Conservation (phyloP, 2,113 vertebrate genomes). For the Erythrocebus patas region DNA sequence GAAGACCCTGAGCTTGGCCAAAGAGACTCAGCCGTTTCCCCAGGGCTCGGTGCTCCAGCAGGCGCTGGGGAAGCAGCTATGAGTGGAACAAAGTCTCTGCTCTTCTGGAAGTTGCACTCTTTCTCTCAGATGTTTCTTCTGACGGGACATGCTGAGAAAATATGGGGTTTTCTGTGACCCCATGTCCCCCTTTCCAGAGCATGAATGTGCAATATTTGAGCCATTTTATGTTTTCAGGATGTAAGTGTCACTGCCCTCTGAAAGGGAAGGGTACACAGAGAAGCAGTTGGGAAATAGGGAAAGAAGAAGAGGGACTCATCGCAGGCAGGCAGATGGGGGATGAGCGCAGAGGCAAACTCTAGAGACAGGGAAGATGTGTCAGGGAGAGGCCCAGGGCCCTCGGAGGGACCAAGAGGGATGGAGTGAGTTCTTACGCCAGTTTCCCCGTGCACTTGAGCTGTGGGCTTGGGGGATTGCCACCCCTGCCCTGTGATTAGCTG, state of each 20-base stretch:
- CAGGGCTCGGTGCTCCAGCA: fast-evolving
- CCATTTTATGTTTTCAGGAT: neutral
- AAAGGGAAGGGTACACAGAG: neutral
- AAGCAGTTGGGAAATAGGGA: neutral
- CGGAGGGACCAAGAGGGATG: neutral
- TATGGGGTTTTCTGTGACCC: neutral
- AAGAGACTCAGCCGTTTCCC: neutral
- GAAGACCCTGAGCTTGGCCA: neutral
- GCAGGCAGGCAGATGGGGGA: neutral
- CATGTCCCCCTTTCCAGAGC: neutral
- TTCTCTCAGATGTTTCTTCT: neutral
- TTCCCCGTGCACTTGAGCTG: fast-evolving
- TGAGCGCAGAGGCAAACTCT: neutral
- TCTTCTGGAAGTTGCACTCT: neutral
- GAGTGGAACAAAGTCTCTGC: fast-evolving
- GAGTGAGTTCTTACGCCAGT: too few species aligned
- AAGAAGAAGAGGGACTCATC: neutral
- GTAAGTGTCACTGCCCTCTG: neutral
- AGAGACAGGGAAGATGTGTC: neutral
- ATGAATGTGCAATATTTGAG: neutral
- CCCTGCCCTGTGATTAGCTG: neutral
- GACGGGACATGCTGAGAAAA: too few species aligned
- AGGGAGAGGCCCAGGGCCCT: neutral
- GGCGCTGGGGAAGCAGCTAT: fast-evolving
- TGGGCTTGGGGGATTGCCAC: neutral